Conservation (phyloP, 2,113 vertebrate genomes). For the Dinomys branickii region DNA sequence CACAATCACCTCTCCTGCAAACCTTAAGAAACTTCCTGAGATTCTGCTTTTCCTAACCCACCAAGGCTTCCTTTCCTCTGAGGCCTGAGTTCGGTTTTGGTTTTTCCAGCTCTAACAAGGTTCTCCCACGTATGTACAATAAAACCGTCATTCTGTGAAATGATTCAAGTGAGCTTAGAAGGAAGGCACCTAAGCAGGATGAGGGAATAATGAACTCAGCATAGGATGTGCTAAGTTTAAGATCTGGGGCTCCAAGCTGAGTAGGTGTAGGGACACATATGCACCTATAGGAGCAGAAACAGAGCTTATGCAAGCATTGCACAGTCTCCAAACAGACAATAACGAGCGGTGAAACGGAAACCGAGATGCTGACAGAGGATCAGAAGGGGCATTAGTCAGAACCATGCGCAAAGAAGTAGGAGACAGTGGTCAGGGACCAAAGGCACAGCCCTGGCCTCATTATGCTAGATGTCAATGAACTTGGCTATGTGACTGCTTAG, state of each 20-base stretch:
- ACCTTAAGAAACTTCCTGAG: neutral
- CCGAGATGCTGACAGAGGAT: neutral
- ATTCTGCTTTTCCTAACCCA: neutral
- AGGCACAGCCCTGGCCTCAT: neutral
- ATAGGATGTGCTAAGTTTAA: neutral
- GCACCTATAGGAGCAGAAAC: neutral
- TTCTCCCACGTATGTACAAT: neutral
- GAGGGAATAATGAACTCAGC: neutral
- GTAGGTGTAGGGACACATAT: neutral
- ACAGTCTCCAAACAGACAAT: neutral
- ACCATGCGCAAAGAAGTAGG: neutral
- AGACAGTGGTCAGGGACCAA: neutral
- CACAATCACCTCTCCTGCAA: accelerated
- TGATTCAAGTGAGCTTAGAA: conserved; percentile 7
- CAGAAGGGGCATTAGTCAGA: neutral
- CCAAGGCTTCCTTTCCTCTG: neutral
- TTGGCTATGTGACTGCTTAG: neutral
- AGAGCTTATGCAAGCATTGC: neutral
- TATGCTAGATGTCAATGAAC: neutral
- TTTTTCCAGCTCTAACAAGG: conserved; percentile 1
- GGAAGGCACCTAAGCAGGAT: neutral
- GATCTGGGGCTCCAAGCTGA: neutral
- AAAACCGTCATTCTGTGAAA: conserved; percentile 32
- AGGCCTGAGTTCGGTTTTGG: neutral
- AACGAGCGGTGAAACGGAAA: neutral